Evolutionary conservation across 2,888 invertebrate species (phyloP), one percentile per base, ranked within the genome.

Genomic region (Clistopyga incitator): DNA sequence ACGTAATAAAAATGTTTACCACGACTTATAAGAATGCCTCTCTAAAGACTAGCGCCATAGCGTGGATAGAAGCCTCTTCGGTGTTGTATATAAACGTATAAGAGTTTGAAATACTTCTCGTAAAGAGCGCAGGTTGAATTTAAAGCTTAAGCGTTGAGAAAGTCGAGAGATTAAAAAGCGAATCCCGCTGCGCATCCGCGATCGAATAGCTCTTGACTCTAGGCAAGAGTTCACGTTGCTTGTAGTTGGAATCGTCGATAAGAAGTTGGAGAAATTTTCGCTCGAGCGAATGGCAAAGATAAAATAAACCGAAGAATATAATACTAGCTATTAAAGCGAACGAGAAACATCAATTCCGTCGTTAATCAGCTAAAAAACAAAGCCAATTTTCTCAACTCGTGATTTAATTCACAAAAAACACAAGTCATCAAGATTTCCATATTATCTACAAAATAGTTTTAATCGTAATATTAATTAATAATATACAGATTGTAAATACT

Each of bases 391-490:
- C 52, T 75, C 76, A 59, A 65, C 42, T 65, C 67, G 70, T 56
- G 72, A 77, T 77, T 56, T 38, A 72, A 77, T 68, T 38, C 34
- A 38, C 61, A 61, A 59, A 78, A 68, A 75, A 80, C 50, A 74
- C 67, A 77, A 65, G 64, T 84, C 85, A 87, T 81, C 86, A 88
- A 86, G 75, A 88, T 82, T 88, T 85, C 81, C 86, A 87, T 88
- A 89, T 90, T 93, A 93, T 93, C 93, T 93, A 93, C 92, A 93
- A 93, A 93, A 93, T 93, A 93, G 90, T 92, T 92, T 92, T 93
- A 93, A 93, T 92, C 89, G 88, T 92, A 92, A 91, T 92, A 91
- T 90, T 91, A 91, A 90, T 91, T 90, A 91, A 92, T 92, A 92
- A 92, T 92, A 93, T 93, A 93, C 93, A 93, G 90, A 91, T 91